Conservation (phyloP, 2,888 invertebrate genomes). For the Cynaeus angustus region DNA sequence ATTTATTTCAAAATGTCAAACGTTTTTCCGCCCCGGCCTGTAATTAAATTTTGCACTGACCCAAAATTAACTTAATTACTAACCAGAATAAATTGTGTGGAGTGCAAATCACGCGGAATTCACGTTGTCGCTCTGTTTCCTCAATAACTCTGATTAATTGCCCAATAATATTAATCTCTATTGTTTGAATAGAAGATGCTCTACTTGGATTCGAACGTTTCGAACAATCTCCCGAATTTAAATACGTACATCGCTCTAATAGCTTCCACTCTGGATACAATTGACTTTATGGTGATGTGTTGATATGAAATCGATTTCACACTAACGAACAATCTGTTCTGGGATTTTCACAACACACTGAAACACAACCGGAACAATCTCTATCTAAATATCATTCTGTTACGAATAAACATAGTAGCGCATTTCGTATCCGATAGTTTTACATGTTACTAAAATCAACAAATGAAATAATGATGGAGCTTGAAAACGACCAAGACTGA, state of each 20-base stretch:
- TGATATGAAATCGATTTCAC: slow-evolving; percentile 28
- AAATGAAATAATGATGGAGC: too few species aligned
- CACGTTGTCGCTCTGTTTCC: slow-evolving; percentile 3
- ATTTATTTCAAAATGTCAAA: background rate
- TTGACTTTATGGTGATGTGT: slow-evolving; percentile 27
- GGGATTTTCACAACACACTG: slow-evolving; percentile 16
- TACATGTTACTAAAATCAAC: too few species aligned
- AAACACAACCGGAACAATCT: slow-evolving; percentile 25
- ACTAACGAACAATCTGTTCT: slow-evolving; percentile 29
- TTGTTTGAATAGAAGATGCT: slow-evolving; percentile 13
- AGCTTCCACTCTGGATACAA: slow-evolving; percentile 32
- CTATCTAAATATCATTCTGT: slow-evolving; percentile 14
- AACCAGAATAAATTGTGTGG: background rate
- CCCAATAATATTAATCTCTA: slow-evolving; percentile 20
- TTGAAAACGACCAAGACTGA: too few species aligned
- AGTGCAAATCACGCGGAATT: background rate
- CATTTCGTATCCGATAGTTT: too few species aligned
- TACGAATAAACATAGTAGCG: too few species aligned
- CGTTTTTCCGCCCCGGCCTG: background rate
- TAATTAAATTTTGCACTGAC: slow-evolving; percentile 34
- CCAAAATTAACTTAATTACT: slow-evolving; percentile 36
- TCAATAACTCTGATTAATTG: slow-evolving; percentile 29
- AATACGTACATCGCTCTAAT: slow-evolving; percentile 24
- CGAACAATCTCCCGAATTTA: slow-evolving; percentile 22
- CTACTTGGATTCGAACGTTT: background rate